Evolutionary conservation across 2,797 vertebrate genomes (phyloP).

Genomic region (Kryptopterus vitreolus): DNA sequence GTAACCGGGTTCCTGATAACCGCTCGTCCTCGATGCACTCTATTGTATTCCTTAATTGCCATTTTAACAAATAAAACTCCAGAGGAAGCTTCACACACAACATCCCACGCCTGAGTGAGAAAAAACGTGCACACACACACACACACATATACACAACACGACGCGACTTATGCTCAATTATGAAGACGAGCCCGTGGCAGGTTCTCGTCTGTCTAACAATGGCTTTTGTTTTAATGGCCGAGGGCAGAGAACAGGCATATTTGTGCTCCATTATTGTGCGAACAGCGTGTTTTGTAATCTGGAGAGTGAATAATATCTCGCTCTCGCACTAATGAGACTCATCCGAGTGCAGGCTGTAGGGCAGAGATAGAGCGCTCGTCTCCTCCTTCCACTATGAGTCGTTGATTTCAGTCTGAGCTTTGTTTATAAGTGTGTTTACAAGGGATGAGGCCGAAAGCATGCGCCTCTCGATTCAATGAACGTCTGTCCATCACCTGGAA

Average conservation of each 20-base stretch:
- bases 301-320: constrained; percentile 52
- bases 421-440: neutral
- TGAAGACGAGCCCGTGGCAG: neutral
- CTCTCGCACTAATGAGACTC: constrained; percentile 55
- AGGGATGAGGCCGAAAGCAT: too few species aligned
- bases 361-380: constrained; percentile 48
- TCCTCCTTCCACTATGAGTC: constrained; percentile 41
- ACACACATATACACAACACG: neutral
- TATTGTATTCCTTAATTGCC: constrained; percentile 34
- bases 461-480: too few species aligned
- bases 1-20: constrained; percentile 15
- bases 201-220: constrained; percentile 38
- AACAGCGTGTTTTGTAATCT: constrained; percentile 45
- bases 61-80: constrained; percentile 28
- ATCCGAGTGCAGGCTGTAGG: constrained; percentile 50
- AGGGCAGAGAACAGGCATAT: constrained; percentile 48
- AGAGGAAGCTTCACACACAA: constrained; percentile 1
- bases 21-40: constrained; percentile 26
- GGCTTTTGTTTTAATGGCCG: constrained; percentile 45
- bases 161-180: neutral
- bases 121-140: neutral
- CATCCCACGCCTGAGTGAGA: too few species aligned
- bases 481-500: too few species aligned
- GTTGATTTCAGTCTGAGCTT: constrained; percentile 31
- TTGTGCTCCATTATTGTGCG: constrained; percentile 47